Evolutionary conservation across 2,797 vertebrate genomes (phyloP).

Genomic region (Muraenolepis orangiensis): DNA sequence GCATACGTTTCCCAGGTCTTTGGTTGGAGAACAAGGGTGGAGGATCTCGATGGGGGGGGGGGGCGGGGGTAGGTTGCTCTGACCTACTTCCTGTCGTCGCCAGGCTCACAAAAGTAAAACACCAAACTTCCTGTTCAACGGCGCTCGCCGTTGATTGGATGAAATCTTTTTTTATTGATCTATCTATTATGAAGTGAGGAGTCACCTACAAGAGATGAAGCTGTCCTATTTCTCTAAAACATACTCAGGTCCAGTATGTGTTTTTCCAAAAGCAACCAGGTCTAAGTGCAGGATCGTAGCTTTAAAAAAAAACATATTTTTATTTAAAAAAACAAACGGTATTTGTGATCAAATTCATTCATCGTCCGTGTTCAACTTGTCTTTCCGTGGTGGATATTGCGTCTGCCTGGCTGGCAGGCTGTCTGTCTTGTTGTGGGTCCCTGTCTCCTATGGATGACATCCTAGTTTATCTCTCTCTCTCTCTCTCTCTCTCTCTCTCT

Average conservation of each 20-base stretch:
- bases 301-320: neutral
- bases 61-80: neutral
- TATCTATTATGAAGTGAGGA: neutral
- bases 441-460: neutral
- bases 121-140: neutral
- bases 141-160: neutral
- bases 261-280: too few species aligned
- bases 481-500: neutral
- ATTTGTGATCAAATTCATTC: neutral
- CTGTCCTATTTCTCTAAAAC: too few species aligned
- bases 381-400: neutral
- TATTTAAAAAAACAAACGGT: neutral
- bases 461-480: neutral
- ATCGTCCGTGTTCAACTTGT: neutral
- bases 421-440: neutral
- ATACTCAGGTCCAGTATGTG: too few species aligned
- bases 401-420: neutral
- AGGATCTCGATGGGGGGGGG: neutral
- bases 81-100: neutral
- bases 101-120: neutral
- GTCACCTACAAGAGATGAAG: neutral
- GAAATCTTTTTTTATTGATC: neutral
- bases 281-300: too few species aligned
- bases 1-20: neutral
- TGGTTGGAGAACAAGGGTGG: neutral